Evolutionary conservation across 2,113 vertebrate genomes (phyloP), one percentile per base, ranked within the genome.

Genomic region (Brachyhypopomus gauderio): DNA sequence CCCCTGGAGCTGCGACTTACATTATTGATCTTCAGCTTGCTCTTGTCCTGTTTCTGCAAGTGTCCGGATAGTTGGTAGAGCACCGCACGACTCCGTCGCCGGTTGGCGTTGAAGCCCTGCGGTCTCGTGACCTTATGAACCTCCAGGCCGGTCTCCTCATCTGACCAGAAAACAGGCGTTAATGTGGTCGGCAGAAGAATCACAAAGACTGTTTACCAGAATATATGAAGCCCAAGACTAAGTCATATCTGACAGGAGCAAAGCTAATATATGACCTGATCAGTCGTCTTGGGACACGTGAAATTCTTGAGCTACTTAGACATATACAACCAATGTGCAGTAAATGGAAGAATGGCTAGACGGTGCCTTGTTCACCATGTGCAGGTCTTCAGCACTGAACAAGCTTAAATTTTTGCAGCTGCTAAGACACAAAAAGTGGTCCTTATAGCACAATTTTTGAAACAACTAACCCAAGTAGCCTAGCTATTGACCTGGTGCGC

Each of bases 21-120:
- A 27, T 95, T 95, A 87, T 95, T 95, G 84, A 95, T 85, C 90
- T 95, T 95, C 34, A 95, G 92, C 74, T 95, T 95, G 91, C 91
- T 92, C 88, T 95, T 95, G 91, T 95, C 94, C 75, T 95, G 94
- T 85, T 94, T 95, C 90, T 95, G 94, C 85, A 95, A 91, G 77
- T 95, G 94, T 82, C 94, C 94, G 0, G 94, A 95, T 76, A 95
- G 90, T 76, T 95, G 94, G 72, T 95, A 95, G 6, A 95, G 93
- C 0, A 95, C 94, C 0, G 94, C 94, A 78, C 94, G 75, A 88
- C 94, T 95, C 63, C 94, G 93, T 5, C 94, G 90, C 11, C 94
- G 92, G 88, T 94, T 95, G 56, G 91, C 38, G 30, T 94, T 95
- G 85, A 95, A 95, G 36, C 92, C 92, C 0, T 91, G 91, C 2